Evolutionary conservation across 2,888 invertebrate species (phyloP), one percentile per base, ranked within the genome.

Genomic region (Agonopterix alstromeriana): DNA sequence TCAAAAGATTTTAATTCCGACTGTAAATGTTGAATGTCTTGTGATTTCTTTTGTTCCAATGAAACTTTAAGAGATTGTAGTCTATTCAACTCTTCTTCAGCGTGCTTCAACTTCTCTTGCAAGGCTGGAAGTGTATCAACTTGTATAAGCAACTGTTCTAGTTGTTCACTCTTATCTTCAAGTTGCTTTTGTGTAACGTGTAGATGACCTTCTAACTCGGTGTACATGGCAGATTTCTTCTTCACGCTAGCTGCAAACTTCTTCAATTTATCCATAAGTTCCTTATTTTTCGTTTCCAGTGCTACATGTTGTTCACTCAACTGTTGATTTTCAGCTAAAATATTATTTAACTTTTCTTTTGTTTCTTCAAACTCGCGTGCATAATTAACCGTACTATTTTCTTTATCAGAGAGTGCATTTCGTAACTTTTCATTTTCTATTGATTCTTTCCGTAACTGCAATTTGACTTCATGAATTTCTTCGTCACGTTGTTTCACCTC

Each of bases 241-340:
- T 95, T 95, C 8, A 95, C 84, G 65, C 91, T 94, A 0, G 93
- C 90, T 0, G 94, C 95, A 62, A 94, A 91, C 65, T 95, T 95
- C 66, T 95, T 95, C 66, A 95, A 89, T 74, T 94, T 95, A 49
- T 95, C 94, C 48, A 93, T 73, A 53, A 94, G 91, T 46, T 93
- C 92, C 61, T 92, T 93, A 56, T 92, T 91, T 66, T 93, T 94
- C 7, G 68, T 80, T 62, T 93, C 92, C 1, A 92, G 63, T 10
- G 82, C 73, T 1, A 60, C 50, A 47, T 63, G 61, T 66, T 81
- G 66, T 63, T 80, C 71, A 69, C 76, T 57, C 68, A 71, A 57
- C 84, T 88, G 52, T 60, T 76, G 78, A 62, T 90, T 91, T 11
- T 82, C 78, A 38, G 69, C 62, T 17, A 84, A 62, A 46, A 64